Conservation (phyloP, 2,797 vertebrate genomes). For the Thamnophis elegans region DNA sequence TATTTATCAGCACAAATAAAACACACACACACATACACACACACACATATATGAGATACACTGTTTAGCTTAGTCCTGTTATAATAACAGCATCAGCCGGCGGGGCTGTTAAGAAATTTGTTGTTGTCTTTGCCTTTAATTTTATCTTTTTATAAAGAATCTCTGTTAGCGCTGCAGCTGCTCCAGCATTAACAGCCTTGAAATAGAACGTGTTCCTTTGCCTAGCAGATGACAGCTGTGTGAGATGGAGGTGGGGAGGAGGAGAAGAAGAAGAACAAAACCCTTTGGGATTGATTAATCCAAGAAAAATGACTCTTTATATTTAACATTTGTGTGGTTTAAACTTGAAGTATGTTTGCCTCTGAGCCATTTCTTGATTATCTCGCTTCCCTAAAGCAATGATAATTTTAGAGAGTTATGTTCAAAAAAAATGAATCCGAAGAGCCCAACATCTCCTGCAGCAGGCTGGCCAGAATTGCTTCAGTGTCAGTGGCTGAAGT, state of each 20-base stretch:
- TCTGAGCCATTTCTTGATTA: conserved; percentile 69
- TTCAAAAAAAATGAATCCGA: conserved; percentile 57
- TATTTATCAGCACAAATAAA: no score
- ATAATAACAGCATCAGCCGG: conserved; percentile 52
- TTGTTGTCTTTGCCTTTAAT: conserved; percentile 66
- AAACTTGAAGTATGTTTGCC: conserved; percentile 73
- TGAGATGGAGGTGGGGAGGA: conserved; percentile 6
- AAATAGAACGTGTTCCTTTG: conserved; percentile 74
- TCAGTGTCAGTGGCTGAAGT: conserved; percentile 59
- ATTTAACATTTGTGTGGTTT: conserved; percentile 75
- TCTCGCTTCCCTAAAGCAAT: conserved; percentile 63
- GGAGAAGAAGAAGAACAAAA: conserved; percentile 61
- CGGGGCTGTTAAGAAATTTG: conserved; percentile 61
- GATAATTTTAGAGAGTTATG: conserved; percentile 66
- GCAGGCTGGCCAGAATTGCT: conserved; percentile 53
- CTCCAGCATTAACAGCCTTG: conserved; percentile 70
- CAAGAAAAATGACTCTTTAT: conserved; percentile 64
- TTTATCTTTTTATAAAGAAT: conserved; percentile 71
- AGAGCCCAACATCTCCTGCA: conserved; percentile 58
- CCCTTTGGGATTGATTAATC: conserved; percentile 73
- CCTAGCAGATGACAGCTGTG: conserved; percentile 74
- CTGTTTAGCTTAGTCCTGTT: conserved; percentile 28
- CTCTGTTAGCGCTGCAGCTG: conserved; percentile 71
- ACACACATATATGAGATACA: no score
- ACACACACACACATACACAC: no score